These are phyloP conservation scores for Cydia fagiglandana DNA, from an alignment of 1,140 invertebrate species.

Conservation along the genomic window DNA sequence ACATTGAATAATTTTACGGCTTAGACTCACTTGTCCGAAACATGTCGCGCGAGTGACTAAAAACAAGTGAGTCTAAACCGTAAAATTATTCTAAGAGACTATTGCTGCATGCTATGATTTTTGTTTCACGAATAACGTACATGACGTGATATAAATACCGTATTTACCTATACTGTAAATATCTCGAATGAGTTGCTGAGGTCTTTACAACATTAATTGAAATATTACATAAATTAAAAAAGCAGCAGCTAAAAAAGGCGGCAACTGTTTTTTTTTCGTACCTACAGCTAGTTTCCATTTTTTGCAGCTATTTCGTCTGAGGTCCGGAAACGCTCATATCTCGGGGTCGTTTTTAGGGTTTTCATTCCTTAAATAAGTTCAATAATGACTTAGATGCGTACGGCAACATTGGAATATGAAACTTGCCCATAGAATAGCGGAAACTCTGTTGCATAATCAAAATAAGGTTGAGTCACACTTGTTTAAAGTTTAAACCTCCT, in stretches of 20 bases:
- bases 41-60: no score
- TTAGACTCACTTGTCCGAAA: no score
- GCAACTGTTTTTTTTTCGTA: no score
- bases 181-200: no score
- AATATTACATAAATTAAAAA: neutral
- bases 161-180: no score
- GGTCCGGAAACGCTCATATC: neutral
- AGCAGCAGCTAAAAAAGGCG: neutral
- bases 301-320: neutral
- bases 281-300: neutral
- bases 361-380: neutral
- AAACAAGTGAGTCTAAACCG: no score
- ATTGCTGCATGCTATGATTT: no score
- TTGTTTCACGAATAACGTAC: no score
- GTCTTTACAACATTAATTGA: no score
- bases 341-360: neutral
- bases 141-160: no score
- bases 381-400: neutral
- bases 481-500: neutral
- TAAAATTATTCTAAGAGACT: no score
- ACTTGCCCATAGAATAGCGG: neutral
- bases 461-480: neutral
- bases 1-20: no score
- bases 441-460: neutral
- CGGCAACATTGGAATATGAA: neutral